Evolutionary conservation across 1,140 invertebrate species (phyloP), one percentile per base, ranked within the genome.

Genomic region (Anastatus disparis): DNA sequence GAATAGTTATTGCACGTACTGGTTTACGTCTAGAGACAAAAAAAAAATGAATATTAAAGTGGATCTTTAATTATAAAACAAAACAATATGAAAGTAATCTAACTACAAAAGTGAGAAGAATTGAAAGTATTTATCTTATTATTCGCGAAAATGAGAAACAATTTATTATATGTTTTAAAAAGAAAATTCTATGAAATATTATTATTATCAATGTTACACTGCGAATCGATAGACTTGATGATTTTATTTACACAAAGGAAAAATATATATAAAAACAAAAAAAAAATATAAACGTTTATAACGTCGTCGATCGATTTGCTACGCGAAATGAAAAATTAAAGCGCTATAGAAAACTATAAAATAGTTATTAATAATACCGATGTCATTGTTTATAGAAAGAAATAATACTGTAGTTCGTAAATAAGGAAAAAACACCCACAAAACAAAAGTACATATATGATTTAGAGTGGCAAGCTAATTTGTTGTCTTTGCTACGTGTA

Each of bases 11-110:
- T 22, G 1, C 48, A 53, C 66, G 46, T 44, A 8, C 66, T 42
- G 46, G 35, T 22, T 20, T 61, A 61, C 66, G 56, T 50, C 10
- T 2, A 40, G n/a, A n/a, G 31, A 35, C 31, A 10, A 35, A 35
- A 4, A 35, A 35, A n/a, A n/a, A 63, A 56, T 10, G 35, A 26
- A 62, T 50, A 64, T 63, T 66, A 68, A 50, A 68, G 50, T 64
- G 12, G 24, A 68, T 66, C 62, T 61, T 70, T 59, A 67, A 68
- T 62, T 67, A 50, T 42, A 13, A 56, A n/a, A n/a, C n/a, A n/a
- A n/a, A n/a, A n/a, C n/a, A n/a, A 48, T 13, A 64, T 26, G 24
- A 31, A 40, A 48, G 20, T 52, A 56, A 67, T 9, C 13, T 35
- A 40, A 38, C 8, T 26, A 74, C 12, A 52, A 38, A 68, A 50